A percentile compares a stretch with the other conserved stretches of the same genome.
phyloP scores from a whole-genome alignment of 2,888 invertebrate species.

The Anticlea derivata region DNA sequence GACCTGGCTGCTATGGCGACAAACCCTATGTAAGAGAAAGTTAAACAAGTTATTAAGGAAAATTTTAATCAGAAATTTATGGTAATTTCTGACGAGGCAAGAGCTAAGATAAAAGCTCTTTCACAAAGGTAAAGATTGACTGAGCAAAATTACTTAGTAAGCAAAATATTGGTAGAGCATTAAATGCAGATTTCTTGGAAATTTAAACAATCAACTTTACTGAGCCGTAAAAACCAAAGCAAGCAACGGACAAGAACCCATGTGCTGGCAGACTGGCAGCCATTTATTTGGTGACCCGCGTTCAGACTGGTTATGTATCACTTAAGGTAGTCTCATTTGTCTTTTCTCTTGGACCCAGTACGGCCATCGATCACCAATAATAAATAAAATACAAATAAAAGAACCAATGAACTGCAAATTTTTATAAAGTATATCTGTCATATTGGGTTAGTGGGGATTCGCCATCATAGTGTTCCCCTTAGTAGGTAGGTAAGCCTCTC shows the following conservation, averaged over 20 bases:
- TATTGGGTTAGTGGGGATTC: no score
- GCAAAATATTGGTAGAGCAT: constrained; percentile 29
- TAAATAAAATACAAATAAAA: no score
- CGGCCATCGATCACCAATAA: no score
- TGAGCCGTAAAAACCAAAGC: no score
- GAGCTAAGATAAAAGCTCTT: constrained; percentile 43
- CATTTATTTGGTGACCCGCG: constrained; percentile 31
- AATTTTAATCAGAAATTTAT: constrained; percentile 61
- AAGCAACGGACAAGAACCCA: no score
- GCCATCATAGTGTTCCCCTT: no score
- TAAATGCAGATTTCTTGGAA: constrained; percentile 18
- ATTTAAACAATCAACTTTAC: constrained; percentile 21
- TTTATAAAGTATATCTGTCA: no score
- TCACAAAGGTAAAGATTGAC: constrained; percentile 52
- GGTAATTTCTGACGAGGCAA: constrained; percentile 50
- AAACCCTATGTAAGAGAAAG: constrained; percentile 32
- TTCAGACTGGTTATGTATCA: constrained; percentile 23
- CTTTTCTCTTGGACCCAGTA: constrained; percentile 2
- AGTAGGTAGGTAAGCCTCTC: no score
- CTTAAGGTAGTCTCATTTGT: constrained; percentile 22
- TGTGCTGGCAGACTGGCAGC: no score
- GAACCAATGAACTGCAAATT: no score
- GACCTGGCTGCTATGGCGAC: constrained; percentile 35
- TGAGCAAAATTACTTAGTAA: constrained; percentile 43
- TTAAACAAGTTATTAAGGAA: constrained; percentile 46